Evolutionary conservation across 2,113 vertebrate genomes (phyloP), one percentile per base, ranked within the genome.

Genomic region (Merops nubicus): DNA sequence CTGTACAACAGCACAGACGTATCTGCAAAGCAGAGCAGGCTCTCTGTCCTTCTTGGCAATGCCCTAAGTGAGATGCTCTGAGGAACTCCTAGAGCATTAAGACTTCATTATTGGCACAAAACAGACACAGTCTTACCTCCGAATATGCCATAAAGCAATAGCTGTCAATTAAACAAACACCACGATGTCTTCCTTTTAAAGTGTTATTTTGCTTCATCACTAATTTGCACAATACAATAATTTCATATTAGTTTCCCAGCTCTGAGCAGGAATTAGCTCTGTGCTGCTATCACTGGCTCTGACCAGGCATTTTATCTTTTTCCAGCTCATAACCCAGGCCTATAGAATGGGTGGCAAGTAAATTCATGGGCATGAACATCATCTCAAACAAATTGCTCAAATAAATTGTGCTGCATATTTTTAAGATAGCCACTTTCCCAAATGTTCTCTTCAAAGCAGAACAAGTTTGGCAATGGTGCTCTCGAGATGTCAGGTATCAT

Each of bases 291-390:
- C 38, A 33, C 40, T 78, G 83, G 64, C 83, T 94, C 93, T 85
- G 64, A 93, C 73, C 76, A 60, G 51, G 65, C 86, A 62, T 96
- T 95, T 93, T 84, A 72, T 93, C 86, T 84, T 86, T 97, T 94
- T 97, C 91, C 91, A 95, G 88, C 91, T 89, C 95, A 95, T 93
- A 97, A 95, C 73, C 7, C 95, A 93, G 43, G 92, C 48, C 88
- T 78, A 20, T 23, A 64, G 92, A 88, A 95, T 34, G 60, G 38
- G 72, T 92, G 86, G 88, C 83, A 78, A 82, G 83, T 68, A 94
- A 95, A 95, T 93, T 74, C 86, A 87, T 21, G 76, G 62, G 64
- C 77, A 96, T 85, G 84, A 95, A 94, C 53, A 69, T 81, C 84
- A 95, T 96, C 89, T 91, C 88, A 87, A 93, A 75, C 56, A 93